Conservation (phyloP, 2,797 vertebrate species). For the Ciconia nigra region DNA sequence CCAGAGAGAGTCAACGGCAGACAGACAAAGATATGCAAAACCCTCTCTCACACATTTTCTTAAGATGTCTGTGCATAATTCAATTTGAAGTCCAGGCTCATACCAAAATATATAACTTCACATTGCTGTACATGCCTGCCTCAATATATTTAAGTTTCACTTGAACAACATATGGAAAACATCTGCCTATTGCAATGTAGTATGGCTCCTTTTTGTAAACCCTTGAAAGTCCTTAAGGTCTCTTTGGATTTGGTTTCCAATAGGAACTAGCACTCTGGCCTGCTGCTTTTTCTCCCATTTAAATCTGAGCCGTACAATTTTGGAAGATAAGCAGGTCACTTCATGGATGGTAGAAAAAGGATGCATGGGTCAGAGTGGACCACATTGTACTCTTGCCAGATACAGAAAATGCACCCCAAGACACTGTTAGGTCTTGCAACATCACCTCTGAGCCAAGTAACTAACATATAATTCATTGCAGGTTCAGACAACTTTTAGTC, state of each 20-base stretch:
- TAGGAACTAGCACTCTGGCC: constrained; percentile 26
- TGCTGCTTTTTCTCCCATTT: constrained; percentile 52
- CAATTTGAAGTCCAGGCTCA: constrained; percentile 59
- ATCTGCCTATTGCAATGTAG: constrained; percentile 65
- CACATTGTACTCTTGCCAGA: neutral
- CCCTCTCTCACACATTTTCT: constrained; percentile 53
- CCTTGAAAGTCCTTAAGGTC: constrained; percentile 38
- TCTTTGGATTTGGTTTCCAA: constrained; percentile 55
- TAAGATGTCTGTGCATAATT: constrained; percentile 58
- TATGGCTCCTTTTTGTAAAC: constrained; percentile 26
- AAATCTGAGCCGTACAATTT: neutral
- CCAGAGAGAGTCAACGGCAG: constrained; percentile 10
- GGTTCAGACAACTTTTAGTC: neutral
- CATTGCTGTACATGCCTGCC: constrained; percentile 6
- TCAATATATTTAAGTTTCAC: constrained; percentile 51
- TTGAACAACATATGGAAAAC: constrained; percentile 74
- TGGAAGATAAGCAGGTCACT: constrained; percentile 33
- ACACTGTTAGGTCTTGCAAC: neutral
- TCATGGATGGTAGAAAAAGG: neutral
- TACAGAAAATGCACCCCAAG: neutral
- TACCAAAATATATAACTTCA: constrained; percentile 55
- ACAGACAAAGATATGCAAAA: constrained; percentile 30
- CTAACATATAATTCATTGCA: neutral
- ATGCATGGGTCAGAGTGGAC: neutral
- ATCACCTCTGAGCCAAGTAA: neutral